phyloP scores from a whole-genome alignment of 2,888 invertebrate genomes.

The Neoitamus cyanurus region DNA sequence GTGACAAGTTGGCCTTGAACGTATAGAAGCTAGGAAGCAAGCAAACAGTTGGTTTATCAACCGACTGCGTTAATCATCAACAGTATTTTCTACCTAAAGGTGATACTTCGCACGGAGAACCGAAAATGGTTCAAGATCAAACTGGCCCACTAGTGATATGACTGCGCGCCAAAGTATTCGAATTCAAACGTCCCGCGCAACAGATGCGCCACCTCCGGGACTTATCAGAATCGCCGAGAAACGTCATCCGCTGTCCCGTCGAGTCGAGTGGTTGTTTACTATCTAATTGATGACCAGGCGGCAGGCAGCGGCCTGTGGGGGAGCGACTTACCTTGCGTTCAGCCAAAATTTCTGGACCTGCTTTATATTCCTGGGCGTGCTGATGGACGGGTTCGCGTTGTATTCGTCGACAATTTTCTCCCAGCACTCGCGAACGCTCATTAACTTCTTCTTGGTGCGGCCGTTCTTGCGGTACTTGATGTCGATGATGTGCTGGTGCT shows the following conservation, averaged over 20 bases:
- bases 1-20: too few relatives aligned
- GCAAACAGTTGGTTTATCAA: too few relatives aligned
- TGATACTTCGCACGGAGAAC: too few relatives aligned
- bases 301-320: neutral
- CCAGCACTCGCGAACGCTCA: conserved; percentile 64
- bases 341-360: conserved; percentile 66
- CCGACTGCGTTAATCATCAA: too few relatives aligned
- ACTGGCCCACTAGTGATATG: neutral
- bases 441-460: conserved; percentile 59
- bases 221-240: neutral
- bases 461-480: conserved; percentile 63
- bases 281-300: neutral
- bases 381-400: conserved; percentile 62
- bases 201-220: neutral
- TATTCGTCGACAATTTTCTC: conserved; percentile 63
- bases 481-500: conserved; percentile 65
- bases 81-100: too few relatives aligned
- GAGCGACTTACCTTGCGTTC: conserved; percentile 62
- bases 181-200: neutral
- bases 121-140: too few relatives aligned
- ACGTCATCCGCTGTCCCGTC: too few relatives aligned
- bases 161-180: neutral
- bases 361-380: conserved; percentile 62
- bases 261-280: neutral
- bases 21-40: too few relatives aligned